A percentile compares a stretch with the other conserved stretches of the same genome.
phyloP scores from a whole-genome alignment of 2,113 vertebrate species.

The Cochlearius cochlearius region DNA sequence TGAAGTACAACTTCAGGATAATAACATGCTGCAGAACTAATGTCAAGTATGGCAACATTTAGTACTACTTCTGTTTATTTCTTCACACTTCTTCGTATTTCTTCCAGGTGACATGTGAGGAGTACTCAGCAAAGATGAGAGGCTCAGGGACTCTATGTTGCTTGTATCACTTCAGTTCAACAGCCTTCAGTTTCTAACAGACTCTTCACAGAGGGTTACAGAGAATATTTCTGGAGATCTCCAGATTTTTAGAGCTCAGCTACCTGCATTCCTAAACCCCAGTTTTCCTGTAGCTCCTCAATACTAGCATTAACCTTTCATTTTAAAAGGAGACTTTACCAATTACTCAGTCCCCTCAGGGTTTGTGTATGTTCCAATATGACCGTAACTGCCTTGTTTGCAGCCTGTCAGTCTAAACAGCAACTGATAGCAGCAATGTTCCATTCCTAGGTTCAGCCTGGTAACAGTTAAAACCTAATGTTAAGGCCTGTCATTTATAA shows the following conservation, averaged over 20 bases:
- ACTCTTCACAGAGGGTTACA: background rate
- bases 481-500: background rate
- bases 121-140: background rate
- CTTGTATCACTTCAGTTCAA: background rate
- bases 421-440: background rate
- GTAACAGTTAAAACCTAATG: background rate
- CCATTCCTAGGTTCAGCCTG: background rate
- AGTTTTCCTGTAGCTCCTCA: background rate
- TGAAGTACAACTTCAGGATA: background rate
- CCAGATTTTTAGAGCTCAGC: background rate
- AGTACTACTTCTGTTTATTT: background rate
- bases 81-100: background rate
- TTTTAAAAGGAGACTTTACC: background rate
- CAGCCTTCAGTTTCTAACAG: background rate
- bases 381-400: background rate
- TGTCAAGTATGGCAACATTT: background rate
- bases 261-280: background rate
- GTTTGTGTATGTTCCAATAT: background rate
- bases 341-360: background rate
- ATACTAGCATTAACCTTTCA: background rate
- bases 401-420: rapidly evolving
- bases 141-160: background rate
- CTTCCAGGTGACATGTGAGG: background rate
- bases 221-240: background rate
- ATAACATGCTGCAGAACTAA: background rate